Evolutionary conservation across 2,113 vertebrate species (phyloP), one percentile per base, ranked within the genome.

Genomic region (Eudyptes chrysolophus): DNA sequence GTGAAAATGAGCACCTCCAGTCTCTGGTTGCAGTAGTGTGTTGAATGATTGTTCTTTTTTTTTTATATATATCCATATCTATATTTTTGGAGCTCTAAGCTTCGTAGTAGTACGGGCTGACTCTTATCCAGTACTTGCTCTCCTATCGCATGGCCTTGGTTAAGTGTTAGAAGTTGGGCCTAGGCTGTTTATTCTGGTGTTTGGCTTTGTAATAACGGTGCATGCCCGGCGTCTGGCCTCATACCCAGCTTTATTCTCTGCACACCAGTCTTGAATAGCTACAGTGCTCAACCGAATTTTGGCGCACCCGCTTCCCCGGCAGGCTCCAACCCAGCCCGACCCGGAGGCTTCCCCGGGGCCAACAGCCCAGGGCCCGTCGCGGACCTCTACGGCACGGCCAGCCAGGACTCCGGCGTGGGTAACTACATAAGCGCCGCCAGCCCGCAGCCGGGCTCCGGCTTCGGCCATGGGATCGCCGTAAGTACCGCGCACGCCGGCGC

Each of bases 381-480:
- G 44, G 98, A 99, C 90, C 98, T 99, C 91, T 96, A 99, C 98
- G 98, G 99, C 98, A 97, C 99, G 98, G 98, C 99, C 98, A 99
- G 99, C 98, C 99, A 99, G 99, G 99, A 99, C 97, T 99, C 99
- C 79, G 99, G 98, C 96, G 99, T 99, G 98, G 99, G 99, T 94
- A 99, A 99, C 99, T 99, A 99, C 99, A 99, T 99, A 98, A 99
- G 99, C 20, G 99, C 99, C 60, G 99, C 99, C 98, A 99, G 99
- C 98, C 99, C 99, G 80, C 99, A 99, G 98, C 99, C 99, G 38
- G 99, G 99, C 96, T 99, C 99, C 2, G 99, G 99, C 97, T 99
- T 99, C 92, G 98, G 99, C 92, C 99, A 99, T 95, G 99, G 99
- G 96, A 99, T 99, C 95, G 99, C 99, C 93, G 99, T 99, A 99